Base-by-base conservation (phyloP, 92 coral and sea anemone species). In the Montipora capitata region DNA sequence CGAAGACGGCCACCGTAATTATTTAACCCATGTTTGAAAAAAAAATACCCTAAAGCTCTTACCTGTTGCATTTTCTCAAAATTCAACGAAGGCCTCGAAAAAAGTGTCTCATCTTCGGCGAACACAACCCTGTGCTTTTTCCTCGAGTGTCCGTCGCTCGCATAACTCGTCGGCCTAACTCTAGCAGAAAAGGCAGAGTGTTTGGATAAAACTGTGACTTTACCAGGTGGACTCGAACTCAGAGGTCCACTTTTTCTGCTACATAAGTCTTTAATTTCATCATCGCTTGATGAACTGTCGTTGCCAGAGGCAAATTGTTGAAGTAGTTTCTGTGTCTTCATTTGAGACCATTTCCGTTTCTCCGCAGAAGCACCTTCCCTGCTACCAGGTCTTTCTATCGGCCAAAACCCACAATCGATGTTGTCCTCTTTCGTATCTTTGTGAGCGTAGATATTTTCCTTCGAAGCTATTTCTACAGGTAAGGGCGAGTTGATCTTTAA, bases 41-140 rank as follows among this genome's bases (percentile, higher is more conserved):
- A 64, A 67, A 35, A 66, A 67, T n/a, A 40, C 10, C 52, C 66
- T 52, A 13, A 35, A 40, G 6, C 10, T 44, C 79, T 56, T 42
- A 83, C 99, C 98, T 94, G 98, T 86, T 96, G 99, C 99, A 98
- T 98, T 87, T 98, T 98, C 88, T 98, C 99, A 74, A 98, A 98
- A 92, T 98, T 95, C 70, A 98, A 78, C 39, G 98, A 94, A 10
- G 99, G 99, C 66, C 99, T 83, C 54, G 91, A 76, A 59, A 72
- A 51, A 16, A 48, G 82, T 20, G 54, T 77, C 48, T 80, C 90
- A 45, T 95, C 98, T 13, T 96, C 96, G 20, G 98, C 91, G 57
- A 89, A 84, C 41, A 92, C 94, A 62, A 96, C 68, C 40, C 99
- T 92, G 87, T 98, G 99, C 76, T 96, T 96, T 84, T 93, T 98